These are phyloP conservation scores for Macaca mulatta DNA, from an alignment of 2,113 vertebrate species.

Conservation along the genomic window DNA sequence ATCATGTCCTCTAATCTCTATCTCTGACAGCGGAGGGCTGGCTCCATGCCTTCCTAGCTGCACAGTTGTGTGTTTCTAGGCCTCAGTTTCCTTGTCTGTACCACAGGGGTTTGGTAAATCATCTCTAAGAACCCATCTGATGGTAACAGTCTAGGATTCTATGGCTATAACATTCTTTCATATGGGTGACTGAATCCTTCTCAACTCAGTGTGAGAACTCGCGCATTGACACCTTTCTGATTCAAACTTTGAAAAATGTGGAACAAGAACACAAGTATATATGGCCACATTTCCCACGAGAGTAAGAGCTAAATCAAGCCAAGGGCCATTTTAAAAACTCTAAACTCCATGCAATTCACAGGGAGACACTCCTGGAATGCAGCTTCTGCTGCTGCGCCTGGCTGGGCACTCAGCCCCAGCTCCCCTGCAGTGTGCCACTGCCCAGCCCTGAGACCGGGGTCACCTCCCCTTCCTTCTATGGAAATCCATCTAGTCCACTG, in stretches of 20 bases:
- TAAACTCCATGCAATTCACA: neutral
- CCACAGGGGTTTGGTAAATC: neutral
- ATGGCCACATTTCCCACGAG: neutral
- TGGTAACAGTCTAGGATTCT: neutral
- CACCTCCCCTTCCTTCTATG: neutral
- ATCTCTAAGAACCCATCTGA: neutral
- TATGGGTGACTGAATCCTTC: neutral
- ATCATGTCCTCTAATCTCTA: neutral
- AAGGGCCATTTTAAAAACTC: neutral
- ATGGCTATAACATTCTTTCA: neutral
- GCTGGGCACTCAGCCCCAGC: too few relatives aligned
- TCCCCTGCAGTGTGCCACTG: neutral
- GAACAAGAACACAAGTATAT: neutral
- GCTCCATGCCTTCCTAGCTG: neutral
- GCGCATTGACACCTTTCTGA: neutral
- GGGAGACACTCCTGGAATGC: neutral
- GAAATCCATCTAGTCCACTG: neutral
- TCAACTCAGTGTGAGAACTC: neutral
- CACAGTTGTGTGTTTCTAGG: neutral
- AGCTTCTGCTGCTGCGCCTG: neutral
- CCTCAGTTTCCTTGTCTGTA: neutral
- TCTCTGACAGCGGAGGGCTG: neutral
- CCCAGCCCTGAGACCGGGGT: neutral
- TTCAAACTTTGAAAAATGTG: slow-evolving; percentile 8
- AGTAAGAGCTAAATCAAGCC: neutral